Conservation (phyloP, 2,113 vertebrate genomes). For the Sorex fumeus region DNA sequence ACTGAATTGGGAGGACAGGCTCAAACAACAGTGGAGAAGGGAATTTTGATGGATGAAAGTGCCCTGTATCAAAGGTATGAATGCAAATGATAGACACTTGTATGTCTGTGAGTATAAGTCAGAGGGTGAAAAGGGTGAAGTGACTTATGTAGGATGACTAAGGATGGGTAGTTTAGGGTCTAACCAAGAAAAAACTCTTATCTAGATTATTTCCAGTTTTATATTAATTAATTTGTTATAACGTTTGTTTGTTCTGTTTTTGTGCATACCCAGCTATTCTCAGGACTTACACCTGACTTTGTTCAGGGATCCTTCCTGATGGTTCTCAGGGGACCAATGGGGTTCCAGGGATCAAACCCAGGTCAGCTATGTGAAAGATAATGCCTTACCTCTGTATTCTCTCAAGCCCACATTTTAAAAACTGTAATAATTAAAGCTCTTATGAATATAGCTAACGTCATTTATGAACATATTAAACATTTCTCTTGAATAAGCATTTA, state of each 20-base stretch:
- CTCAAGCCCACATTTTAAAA: no score
- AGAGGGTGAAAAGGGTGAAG: neutral
- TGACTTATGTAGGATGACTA: neutral
- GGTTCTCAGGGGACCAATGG: no score
- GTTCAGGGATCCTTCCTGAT: no score
- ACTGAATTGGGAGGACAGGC: neutral
- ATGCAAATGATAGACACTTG: neutral
- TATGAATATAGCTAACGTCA: constrained; percentile 7
- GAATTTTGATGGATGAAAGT: neutral
- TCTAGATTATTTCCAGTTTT: neutral
- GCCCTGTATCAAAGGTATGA: neutral
- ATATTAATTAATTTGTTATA: neutral
- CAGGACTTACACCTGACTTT: no score
- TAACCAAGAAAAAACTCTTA: neutral
- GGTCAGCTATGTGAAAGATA: no score
- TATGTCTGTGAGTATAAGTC: neutral
- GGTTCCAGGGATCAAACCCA: no score
- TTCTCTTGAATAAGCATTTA: constrained; percentile 1
- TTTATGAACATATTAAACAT: neutral
- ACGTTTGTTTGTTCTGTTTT: no score
- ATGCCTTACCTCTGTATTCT: no score
- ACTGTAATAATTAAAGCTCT: neutral
- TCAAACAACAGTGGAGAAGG: neutral
- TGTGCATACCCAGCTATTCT: no score
- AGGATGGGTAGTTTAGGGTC: neutral